Base-by-base conservation (phyloP, 1,140 invertebrate genomes). In the Nasonia longicornis region DNA sequence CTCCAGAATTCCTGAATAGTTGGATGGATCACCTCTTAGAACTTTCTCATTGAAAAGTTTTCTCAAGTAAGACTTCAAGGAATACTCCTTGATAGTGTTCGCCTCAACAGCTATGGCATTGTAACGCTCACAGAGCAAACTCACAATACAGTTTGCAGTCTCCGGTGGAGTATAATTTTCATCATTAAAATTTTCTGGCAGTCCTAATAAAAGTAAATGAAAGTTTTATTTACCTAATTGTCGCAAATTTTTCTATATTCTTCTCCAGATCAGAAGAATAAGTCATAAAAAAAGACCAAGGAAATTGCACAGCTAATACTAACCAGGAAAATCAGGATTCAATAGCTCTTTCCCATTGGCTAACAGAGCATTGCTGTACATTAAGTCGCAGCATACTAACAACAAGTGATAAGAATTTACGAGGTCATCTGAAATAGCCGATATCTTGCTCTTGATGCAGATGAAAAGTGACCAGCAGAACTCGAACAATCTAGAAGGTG, bases 381-480 rank as follows among this genome's bases (percentile, higher is more conserved):
- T 94, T 87, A 97, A 94, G 92, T 99, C 97, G 84, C 97, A 94
- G 89, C 96, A 97, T 80, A 96, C 96, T 48, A 98, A 90, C 29
- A 99, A 91, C 12, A 99, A 91, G 89, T 99, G 97, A 87, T 97
- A 98, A 70, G 97, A 98, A 88, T 97, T 98, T 1, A 99, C 97
- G 82, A 99, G 91, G 91, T 99, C 97, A 90, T 97, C 95, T 74
- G 96, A 95, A 70, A 97, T 95, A 73, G 94, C 94, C 69, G 95
- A 92, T 86, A 96, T 94, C 85, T 95, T 94, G 80, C 94, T 95
- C 91, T 98, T 98, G n/a, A 97, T 95, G 90, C 95, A 95, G 29
- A 98, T 93, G 91, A 98, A 99, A 42, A 98, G 89, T 45, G 95
- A 97, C 98, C 97, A 99, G 86, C 95, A 95, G 87, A 98, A 98